phyloP scores from a whole-genome alignment of 2,113 vertebrate species.

The Tamias sibiricus region DNA sequence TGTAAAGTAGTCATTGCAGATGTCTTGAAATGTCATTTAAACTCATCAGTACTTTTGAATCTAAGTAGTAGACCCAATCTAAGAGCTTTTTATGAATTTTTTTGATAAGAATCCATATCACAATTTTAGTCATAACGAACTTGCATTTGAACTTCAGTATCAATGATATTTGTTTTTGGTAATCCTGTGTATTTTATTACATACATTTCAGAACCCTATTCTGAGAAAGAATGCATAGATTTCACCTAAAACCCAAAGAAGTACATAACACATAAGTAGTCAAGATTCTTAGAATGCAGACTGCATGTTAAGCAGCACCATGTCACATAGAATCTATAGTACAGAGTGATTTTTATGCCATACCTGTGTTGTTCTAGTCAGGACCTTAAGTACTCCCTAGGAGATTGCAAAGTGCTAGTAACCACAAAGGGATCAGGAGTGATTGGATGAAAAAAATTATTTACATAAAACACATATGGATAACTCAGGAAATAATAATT shows the following conservation, averaged over 20 bases:
- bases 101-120: background rate
- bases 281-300: background rate
- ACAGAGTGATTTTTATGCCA: background rate
- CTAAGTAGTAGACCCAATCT: background rate
- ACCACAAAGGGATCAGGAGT: background rate
- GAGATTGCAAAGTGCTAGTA: background rate
- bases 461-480: constrained; percentile 51
- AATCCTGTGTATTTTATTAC: background rate
- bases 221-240: background rate
- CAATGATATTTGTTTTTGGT: background rate
- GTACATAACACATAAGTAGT: background rate
- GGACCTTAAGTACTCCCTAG: background rate
- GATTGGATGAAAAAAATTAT: constrained; percentile 23
- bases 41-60: background rate
- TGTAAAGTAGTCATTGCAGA: background rate
- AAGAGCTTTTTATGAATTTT: background rate
- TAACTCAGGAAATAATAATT: constrained; percentile 54
- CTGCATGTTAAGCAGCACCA: background rate
- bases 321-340: background rate
- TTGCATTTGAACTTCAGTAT: background rate
- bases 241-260: background rate
- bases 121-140: background rate
- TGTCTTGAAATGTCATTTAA: background rate
- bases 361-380: background rate
- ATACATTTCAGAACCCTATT: background rate